phyloP scores from a whole-genome alignment of 2,113 vertebrate genomes.

The Atherinomorus stipes region DNA sequence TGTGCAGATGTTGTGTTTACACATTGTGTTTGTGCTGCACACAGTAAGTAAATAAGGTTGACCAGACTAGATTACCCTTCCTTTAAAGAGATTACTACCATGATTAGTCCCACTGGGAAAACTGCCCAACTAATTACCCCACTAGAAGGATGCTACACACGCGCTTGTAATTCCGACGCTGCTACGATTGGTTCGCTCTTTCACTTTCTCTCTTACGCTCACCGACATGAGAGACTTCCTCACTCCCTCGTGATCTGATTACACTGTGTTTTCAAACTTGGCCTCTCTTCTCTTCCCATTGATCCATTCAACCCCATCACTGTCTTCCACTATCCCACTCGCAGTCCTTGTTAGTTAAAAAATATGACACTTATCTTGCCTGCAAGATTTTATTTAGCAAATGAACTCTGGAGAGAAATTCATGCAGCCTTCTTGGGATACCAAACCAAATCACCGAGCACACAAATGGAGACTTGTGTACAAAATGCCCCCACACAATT shows the following conservation, averaged over 20 bases:
- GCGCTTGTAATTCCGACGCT: conserved; percentile 37
- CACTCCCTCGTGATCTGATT: conserved; percentile 69
- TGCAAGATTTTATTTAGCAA: conserved; percentile 31
- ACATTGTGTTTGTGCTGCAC: conserved; percentile 27
- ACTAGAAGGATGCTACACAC: conserved; percentile 61
- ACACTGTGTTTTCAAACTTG: conserved; percentile 52
- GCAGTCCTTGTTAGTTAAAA: conserved; percentile 29
- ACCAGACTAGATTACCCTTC: conserved; percentile 81
- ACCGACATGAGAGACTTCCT: conserved; percentile 39
- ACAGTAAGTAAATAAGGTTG: conserved; percentile 76
- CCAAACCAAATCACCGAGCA: conserved; percentile 44
- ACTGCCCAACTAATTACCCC: conserved; percentile 77
- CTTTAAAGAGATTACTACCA: conserved; percentile 82
- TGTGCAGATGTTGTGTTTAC: conserved; percentile 3
- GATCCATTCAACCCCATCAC: conserved; percentile 38
- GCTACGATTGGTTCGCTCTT: conserved; percentile 46
- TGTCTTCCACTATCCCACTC: conserved; percentile 23
- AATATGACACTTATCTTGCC: conserved; percentile 30
- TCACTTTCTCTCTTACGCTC: conserved; percentile 41
- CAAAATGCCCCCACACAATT: conserved; percentile 74
- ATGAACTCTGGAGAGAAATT: conserved; percentile 51
- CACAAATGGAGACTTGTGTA: conserved; percentile 71
- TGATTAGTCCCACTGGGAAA: conserved; percentile 84
- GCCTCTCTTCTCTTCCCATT: conserved; percentile 39
- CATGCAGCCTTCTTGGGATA: conserved; percentile 46